phyloP scores from a whole-genome alignment of 2,888 invertebrate genomes.

The Cordilura impudica region DNA sequence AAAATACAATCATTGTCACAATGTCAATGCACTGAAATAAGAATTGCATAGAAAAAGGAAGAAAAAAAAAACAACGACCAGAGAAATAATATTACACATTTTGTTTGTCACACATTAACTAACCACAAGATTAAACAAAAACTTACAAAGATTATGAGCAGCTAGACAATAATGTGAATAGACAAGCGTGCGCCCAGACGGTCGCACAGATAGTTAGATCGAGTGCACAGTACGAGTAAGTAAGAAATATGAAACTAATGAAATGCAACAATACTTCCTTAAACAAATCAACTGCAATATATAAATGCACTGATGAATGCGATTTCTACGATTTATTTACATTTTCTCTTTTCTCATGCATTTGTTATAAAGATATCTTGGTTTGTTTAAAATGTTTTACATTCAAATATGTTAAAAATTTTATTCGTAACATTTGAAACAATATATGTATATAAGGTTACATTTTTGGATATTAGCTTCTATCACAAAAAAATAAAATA shows the following conservation, averaged over 20 bases:
- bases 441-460: neutral
- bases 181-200: slow-evolving; percentile 4
- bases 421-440: neutral
- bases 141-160: slow-evolving; percentile 32
- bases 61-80: no score
- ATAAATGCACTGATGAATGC: neutral
- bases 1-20: no score
- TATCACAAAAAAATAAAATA: neutral
- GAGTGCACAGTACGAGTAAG: neutral
- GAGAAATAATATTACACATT: neutral
- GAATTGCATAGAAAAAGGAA: neutral
- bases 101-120: neutral
- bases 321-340: neutral
- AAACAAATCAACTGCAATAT: slow-evolving; percentile 10
- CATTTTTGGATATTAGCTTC: neutral
- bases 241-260: slow-evolving; percentile 42
- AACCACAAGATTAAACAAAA: slow-evolving; percentile 40
- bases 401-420: neutral
- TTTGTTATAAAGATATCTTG: neutral
- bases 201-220: neutral
- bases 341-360: slow-evolving; percentile 4
- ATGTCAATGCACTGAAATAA: neutral
- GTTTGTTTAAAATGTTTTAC: neutral
- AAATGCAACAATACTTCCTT: slow-evolving; percentile 44
- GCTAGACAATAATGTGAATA: slow-evolving; percentile 26